A percentile compares a stretch with the other conserved stretches of the same genome.
phyloP scores from a whole-genome alignment of 2,113 vertebrate genomes.

The Sorex araneus region DNA sequence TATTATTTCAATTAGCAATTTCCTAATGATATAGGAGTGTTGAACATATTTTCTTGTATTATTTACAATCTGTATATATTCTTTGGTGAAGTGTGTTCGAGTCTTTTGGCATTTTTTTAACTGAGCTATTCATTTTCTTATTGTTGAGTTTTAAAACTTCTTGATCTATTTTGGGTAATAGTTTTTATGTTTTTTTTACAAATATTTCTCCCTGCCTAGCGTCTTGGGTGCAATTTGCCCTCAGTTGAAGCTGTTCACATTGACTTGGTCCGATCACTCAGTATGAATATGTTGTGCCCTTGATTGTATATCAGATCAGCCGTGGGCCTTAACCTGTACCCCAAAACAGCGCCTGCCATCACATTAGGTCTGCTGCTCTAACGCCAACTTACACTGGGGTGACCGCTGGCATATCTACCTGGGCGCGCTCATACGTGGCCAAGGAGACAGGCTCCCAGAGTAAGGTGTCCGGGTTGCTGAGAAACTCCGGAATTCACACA shows the following conservation, averaged over 20 bases:
- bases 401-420: conserved; percentile 16
- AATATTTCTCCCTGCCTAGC: too few species aligned
- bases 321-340: conserved; percentile 35
- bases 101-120: background rate
- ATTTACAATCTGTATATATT: background rate
- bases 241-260: conserved; percentile 16
- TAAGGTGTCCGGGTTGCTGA: conserved; percentile 37
- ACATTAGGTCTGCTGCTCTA: conserved; percentile 63
- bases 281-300: conserved; percentile 73
- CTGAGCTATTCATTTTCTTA: background rate
- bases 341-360: conserved; percentile 47
- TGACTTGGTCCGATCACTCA: background rate
- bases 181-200: background rate
- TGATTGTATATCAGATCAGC: conserved; percentile 60
- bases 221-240: conserved; percentile 51
- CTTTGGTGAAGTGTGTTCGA: conserved; percentile 4
- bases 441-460: background rate
- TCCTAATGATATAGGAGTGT: background rate
- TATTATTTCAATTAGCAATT: conserved; percentile 21
- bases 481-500: conserved; percentile 65
- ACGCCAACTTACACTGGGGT: background rate
- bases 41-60: conserved; percentile 19
- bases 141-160: background rate
- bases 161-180: background rate
- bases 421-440: background rate